These are phyloP conservation scores for Drosophila engyochracea DNA, from an alignment of 2,888 invertebrate genomes.

Conservation along the genomic window DNA sequence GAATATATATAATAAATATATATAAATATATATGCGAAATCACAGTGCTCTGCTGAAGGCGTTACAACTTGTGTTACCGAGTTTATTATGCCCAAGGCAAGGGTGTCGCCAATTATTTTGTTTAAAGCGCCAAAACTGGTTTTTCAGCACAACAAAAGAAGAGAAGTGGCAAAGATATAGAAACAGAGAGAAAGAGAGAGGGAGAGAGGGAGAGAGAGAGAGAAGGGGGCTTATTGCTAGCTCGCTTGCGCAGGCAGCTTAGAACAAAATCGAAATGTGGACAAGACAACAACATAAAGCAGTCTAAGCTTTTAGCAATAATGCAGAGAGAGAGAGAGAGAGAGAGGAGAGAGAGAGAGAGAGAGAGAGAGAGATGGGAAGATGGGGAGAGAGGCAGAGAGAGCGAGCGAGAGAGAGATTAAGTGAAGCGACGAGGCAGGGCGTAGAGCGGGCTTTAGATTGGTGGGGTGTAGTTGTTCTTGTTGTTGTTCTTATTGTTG, in stretches of 20 bases:
- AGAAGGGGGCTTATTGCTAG: slow-evolving; percentile 23
- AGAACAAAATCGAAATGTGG: slow-evolving; percentile 67
- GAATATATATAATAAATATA: slow-evolving; percentile 10
- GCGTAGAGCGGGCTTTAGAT: background rate
- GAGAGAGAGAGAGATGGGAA: background rate
- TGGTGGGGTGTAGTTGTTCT: background rate
- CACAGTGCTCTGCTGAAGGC: background rate
- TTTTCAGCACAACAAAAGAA: slow-evolving; percentile 25
- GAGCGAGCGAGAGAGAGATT: background rate
- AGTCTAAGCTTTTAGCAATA: slow-evolving; percentile 65
- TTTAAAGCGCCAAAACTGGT: slow-evolving; percentile 47
- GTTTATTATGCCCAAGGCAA: background rate
- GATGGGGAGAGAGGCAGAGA: background rate
- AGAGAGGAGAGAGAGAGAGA: background rate
- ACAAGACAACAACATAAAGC: slow-evolving; percentile 24
- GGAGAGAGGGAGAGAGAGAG: background rate
- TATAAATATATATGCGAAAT: background rate
- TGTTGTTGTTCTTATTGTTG: background rate
- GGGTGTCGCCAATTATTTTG: slow-evolving; percentile 9
- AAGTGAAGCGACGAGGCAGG: background rate
- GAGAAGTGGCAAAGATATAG: slow-evolving; percentile 1
- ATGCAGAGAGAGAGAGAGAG: slow-evolving; percentile 1
- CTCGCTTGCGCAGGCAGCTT: slow-evolving; percentile 60
- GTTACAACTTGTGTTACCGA: background rate
- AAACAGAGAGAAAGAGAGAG: background rate